These are phyloP conservation scores for Thunnus maccoyii DNA, from an alignment of 2,113 vertebrate genomes.

Conservation along the genomic window DNA sequence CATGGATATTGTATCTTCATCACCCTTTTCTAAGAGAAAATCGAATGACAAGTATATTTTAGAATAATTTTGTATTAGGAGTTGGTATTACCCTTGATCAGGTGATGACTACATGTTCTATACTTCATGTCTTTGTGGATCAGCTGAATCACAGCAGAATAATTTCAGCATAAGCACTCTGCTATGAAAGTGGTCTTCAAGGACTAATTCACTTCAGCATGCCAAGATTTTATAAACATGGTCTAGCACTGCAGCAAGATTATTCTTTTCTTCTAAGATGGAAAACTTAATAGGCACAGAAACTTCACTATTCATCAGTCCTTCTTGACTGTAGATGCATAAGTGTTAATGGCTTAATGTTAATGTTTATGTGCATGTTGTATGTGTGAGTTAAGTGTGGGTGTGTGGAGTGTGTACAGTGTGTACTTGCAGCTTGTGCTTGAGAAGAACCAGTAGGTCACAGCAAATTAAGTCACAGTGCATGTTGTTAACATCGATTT, in stretches of 20 bases:
- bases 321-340: conserved; percentile 11
- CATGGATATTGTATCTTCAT: too few species aligned
- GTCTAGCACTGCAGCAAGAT: conserved; percentile 16
- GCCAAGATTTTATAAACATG: conserved; percentile 20
- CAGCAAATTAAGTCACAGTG: conserved; percentile 23
- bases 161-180: neutral
- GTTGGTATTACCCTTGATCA: neutral
- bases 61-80: too few species aligned
- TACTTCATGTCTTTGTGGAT: neutral
- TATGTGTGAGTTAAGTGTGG: neutral
- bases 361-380: conserved; percentile 16
- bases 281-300: conserved; percentile 37
- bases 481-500: conserved; percentile 34
- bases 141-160: conserved; percentile 13
- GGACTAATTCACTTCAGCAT: conserved; percentile 24
- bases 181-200: neutral
- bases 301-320: conserved; percentile 34
- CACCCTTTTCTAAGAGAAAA: too few species aligned
- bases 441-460: conserved; percentile 43
- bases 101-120: neutral
- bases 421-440: conserved; percentile 23
- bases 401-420: conserved; percentile 4
- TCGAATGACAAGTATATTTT: too few species aligned
- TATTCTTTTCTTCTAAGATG: conserved; percentile 4
- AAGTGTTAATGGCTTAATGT: conserved; percentile 10